These are phyloP conservation scores for Drosophila navojoa DNA, from an alignment of 1,140 invertebrate species.

Conservation along the genomic window DNA sequence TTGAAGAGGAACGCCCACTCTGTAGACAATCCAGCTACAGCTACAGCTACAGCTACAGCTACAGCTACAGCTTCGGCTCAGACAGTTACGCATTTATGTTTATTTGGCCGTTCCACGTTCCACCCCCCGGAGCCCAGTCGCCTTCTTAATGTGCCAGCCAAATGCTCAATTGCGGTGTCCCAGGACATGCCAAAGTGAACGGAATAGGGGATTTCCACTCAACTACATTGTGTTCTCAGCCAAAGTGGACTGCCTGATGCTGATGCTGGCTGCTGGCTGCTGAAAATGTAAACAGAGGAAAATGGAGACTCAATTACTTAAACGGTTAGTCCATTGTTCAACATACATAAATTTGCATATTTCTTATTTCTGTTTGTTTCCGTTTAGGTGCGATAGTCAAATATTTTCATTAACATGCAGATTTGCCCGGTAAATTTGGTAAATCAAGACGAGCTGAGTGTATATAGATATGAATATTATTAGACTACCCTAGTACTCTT, in stretches of 20 bases:
- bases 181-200: constrained; percentile 75
- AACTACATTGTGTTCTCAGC: constrained; percentile 54
- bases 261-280: constrained; percentile 48
- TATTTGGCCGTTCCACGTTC: constrained; percentile 32
- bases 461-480: too few species aligned
- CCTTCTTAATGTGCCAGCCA: constrained; percentile 71
- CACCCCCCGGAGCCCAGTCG: constrained; percentile 18
- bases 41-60: not conserved
- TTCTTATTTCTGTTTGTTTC: constrained; percentile 49
- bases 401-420: not conserved
- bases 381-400: constrained; percentile 14
- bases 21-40: constrained; percentile 35
- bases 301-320: constrained; percentile 84
- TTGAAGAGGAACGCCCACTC: constrained; percentile 79
- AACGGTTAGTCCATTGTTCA: constrained; percentile 80
- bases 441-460: too few species aligned
- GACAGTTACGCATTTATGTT: constrained; percentile 21
- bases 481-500: too few species aligned
- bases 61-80: not conserved
- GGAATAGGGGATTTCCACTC: constrained; percentile 64
- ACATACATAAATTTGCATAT: constrained; percentile 76
- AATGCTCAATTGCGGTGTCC: constrained; percentile 82
- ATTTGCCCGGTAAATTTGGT: not conserved
- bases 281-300: constrained; percentile 78
- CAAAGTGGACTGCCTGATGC: constrained; percentile 34